A percentile compares a stretch with the other conserved stretches of the same genome.
phyloP scores from a whole-genome alignment of 2,797 vertebrate genomes.

The Hoplostethus mediterraneus region DNA sequence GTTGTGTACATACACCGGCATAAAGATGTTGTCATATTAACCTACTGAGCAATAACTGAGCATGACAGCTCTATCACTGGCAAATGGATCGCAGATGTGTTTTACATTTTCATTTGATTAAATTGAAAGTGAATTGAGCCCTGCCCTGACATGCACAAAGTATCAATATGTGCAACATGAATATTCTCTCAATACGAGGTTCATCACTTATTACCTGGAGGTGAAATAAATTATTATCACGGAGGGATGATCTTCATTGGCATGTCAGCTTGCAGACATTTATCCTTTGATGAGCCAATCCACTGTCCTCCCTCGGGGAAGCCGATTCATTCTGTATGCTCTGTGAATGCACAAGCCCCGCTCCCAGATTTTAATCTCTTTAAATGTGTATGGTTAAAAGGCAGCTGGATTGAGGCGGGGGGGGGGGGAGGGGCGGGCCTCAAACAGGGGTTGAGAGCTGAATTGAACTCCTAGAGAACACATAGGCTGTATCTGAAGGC shows the following conservation, averaged over 20 bases:
- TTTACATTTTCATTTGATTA: conserved; percentile 17
- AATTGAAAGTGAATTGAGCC: conserved; percentile 34
- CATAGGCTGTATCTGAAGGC: neutral
- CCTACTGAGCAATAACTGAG: conserved; percentile 46
- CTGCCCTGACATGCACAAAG: conserved; percentile 49
- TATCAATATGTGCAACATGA: conserved; percentile 10
- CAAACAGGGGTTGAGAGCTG: conserved; percentile 21
- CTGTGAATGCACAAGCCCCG: conserved; percentile 50
- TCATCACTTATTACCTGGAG: conserved; percentile 50
- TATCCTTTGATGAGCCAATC: conserved; percentile 68
- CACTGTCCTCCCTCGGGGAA: conserved; percentile 41
- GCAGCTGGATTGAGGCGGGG: conserved; percentile 11
- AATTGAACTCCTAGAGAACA: conserved; percentile 46
- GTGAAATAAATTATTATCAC: conserved; percentile 59
- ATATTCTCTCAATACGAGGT: conserved; percentile 30
- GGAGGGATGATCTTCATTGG: conserved; percentile 45
- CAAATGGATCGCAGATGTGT: conserved; percentile 4
- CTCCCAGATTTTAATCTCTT: conserved; percentile 67
- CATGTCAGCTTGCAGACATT: conserved; percentile 64
- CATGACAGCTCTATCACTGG: conserved; percentile 38
- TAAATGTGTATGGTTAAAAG: conserved; percentile 65
- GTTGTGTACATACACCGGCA: conserved; percentile 28
- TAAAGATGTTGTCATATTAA: conserved; percentile 32
- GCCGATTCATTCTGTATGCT: conserved; percentile 53
- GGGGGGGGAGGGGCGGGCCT: too few species aligned